These are phyloP conservation scores for Typhlichthys subterraneus DNA, from an alignment of 2,797 vertebrate genomes.

Conservation along the genomic window DNA sequence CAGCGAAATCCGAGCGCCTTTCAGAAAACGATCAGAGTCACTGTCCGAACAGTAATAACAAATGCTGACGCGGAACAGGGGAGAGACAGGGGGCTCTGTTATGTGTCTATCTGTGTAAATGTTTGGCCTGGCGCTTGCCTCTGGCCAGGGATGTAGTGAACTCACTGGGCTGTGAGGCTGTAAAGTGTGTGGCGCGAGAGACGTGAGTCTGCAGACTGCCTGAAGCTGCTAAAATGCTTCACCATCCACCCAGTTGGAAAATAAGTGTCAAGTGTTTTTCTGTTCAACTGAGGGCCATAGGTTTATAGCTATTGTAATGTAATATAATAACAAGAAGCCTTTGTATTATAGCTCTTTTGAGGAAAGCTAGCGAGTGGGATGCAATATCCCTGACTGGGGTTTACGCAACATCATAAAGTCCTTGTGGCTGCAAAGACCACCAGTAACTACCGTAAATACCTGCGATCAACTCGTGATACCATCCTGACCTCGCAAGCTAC, in stretches of 20 bases:
- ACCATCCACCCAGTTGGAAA: no score
- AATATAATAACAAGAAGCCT: no score
- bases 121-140: conserved; percentile 52
- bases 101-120: conserved; percentile 44
- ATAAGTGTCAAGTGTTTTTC: not conserved
- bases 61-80: not conserved
- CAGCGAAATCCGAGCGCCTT: not conserved
- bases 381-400: no score
- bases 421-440: no score
- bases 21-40: not conserved
- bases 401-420: no score
- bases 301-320: not conserved
- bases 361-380: no score
- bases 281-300: not conserved
- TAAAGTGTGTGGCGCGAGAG: not conserved
- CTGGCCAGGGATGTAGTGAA: conserved; percentile 52
- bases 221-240: no score
- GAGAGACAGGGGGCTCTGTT: conserved; percentile 11
- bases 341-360: no score
- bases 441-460: no score
- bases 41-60: no score
- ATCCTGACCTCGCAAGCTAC: no score
- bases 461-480: no score
- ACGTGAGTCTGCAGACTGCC: conserved; percentile 3
- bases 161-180: conserved; percentile 19